These are phyloP conservation scores for Cerastoderma edule DNA, from an alignment of 2,888 invertebrate genomes.

Conservation along the genomic window DNA sequence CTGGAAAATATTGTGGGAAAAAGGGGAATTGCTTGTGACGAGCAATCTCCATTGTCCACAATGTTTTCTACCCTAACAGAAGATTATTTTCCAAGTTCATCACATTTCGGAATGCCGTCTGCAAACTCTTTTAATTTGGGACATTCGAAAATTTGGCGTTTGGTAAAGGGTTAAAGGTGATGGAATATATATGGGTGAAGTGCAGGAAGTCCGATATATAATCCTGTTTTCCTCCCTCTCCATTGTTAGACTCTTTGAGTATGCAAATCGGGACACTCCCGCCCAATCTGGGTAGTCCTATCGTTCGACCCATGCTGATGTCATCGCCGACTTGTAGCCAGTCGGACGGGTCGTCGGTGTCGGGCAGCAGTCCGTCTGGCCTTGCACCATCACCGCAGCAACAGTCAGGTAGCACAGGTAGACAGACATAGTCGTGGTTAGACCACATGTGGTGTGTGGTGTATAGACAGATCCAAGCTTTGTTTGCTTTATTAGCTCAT, in stretches of 20 bases:
- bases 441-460: constrained; percentile 30
- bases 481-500: no score
- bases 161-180: no score
- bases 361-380: constrained; percentile 72
- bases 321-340: constrained; percentile 74
- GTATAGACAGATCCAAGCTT: constrained; percentile 16
- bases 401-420: constrained; percentile 60
- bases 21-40: no score
- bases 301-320: constrained; percentile 66
- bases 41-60: no score
- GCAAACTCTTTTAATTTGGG: not conserved
- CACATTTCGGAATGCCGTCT: no score
- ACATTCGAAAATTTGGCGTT: not conserved
- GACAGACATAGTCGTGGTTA: constrained; percentile 18
- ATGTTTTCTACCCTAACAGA: not conserved
- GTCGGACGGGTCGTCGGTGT: constrained; percentile 70
- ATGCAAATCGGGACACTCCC: constrained; percentile 44
- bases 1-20: no score
- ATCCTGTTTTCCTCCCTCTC: constrained; percentile 3
- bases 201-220: no score
- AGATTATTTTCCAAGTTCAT: not conserved
- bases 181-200: no score
- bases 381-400: constrained; percentile 72
- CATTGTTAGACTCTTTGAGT: constrained; percentile 71
- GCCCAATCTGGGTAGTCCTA: constrained; percentile 66